Base-by-base conservation (phyloP, 2,888 invertebrate species). In the Bedellia somnulentella region DNA sequence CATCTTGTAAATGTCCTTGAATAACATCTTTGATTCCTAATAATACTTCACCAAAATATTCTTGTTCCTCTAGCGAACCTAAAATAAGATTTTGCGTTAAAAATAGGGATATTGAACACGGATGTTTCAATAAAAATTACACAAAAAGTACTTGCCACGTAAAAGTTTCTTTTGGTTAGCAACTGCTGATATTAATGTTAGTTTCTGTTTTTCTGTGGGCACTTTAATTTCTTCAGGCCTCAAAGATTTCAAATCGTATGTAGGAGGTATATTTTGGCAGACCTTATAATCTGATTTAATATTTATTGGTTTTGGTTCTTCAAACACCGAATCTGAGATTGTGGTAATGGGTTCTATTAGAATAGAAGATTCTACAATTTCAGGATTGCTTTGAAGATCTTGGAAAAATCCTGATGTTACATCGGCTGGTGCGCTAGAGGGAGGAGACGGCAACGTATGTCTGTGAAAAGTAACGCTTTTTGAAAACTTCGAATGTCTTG, bases 391-490 rank as follows among this genome's bases (percentile, higher is more conserved):
- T n/a, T n/a, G n/a, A n/a, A n/a, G n/a, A 44, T 67, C 52, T 39
- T 50, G 45, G 34, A 73, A 73, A 21, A 67, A 54, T 22, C 59
- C 59, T 31, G 46, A 47, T 40, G 49, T 52, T 9, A 47, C 44
- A 41, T 71, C 70, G 5, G 54, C 49, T 3, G 64, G 58, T 1
- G 58, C 73, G 51, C 80, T 80, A 37, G 63, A 53, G 36, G 89
- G 89, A 36, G 91, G 89, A 47, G 90, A 90, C 42, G 87, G 87
- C 52, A 91, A 76, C 31, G 90, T 90, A 57, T 89, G 87, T 36
- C 87, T 76, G 64, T 92, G 89, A 71, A 91, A 92, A 37, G 91
- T 91, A 39, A 92, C 91, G 63, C 91, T 90, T 78, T 92, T 93
- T 30, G 89, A 80, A 57, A 92, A 83, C 61, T 92, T 92, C 39